Conservation (phyloP, 2,888 invertebrate species). For the Melinaea menophilus region DNA sequence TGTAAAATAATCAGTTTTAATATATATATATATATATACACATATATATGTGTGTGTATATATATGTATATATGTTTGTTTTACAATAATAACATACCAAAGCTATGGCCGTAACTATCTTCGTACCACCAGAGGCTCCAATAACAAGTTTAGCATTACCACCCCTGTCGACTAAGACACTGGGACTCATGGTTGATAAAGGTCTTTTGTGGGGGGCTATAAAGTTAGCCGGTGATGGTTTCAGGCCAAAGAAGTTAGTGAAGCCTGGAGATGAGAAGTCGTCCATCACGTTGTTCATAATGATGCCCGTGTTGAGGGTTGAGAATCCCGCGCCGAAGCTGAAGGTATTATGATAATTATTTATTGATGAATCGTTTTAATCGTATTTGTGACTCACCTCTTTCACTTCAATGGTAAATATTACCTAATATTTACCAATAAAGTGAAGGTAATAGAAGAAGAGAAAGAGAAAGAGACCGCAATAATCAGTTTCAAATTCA, state of each 20-base stretch:
- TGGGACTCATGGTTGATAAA: constrained; percentile 91
- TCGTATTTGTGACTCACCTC: background rate
- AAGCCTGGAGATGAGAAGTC: constrained; percentile 92
- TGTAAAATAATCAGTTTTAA: no score
- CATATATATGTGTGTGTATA: no score
- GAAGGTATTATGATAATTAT: constrained; percentile 37
- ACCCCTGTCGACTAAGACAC: constrained; percentile 83
- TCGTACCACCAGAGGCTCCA: constrained; percentile 91
- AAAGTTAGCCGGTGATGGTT: constrained; percentile 88
- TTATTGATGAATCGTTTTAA: background rate
- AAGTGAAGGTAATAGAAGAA: no score
- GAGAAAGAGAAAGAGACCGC: no score
- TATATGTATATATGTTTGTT: no score
- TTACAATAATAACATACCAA: constrained; percentile 63
- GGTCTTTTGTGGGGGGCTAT: constrained; percentile 89
- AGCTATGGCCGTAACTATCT: constrained; percentile 86
- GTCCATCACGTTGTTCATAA: constrained; percentile 98
- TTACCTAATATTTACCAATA: background rate
- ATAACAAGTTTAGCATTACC: constrained; percentile 84
- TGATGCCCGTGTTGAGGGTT: constrained; percentile 89
- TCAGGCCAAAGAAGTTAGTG: constrained; percentile 82
- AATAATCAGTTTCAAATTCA: no score
- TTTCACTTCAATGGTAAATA: background rate
- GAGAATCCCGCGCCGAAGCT: constrained; percentile 91
- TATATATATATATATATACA: no score